Base-by-base conservation (phyloP, 2,888 invertebrate genomes). In the Platypus cylindrus region DNA sequence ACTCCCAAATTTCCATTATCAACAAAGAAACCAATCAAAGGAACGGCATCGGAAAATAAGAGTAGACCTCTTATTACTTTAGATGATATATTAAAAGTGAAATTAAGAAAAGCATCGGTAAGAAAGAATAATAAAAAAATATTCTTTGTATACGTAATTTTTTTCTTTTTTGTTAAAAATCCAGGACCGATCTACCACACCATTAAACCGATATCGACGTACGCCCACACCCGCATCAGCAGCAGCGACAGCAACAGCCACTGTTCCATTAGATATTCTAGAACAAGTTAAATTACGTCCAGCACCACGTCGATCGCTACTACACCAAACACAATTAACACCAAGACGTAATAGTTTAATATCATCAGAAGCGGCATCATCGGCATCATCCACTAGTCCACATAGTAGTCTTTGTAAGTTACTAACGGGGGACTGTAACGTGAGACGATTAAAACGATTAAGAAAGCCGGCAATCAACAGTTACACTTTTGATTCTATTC, bases 61-160 rank as follows among this genome's bases (percentile, higher is more conserved):
- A 38, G 43, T 8, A 40, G 59, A 23, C 62, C 62, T 0, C 45
- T 53, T 3, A 62, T 62, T 36, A 58, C 57, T n/a, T 39, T 59
- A 26, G 58, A 59, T 23, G 62, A 60, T 35, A 60, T 62, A 34
- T 43, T 60, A 26, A 59, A 58, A 36, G 60, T 62, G 2, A 59
- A 59, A 45, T 41, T 62, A 34, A 54, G 50, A 38, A 62, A 61
- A 45, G 44, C 56, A 1, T 37, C 49, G 30, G 60, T 60, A 44
- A 51, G 55, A 52, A 32, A 8, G 31, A 16, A 29, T 11, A 17
- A 25, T 9, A 24, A n/a, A 23, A 11, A 26, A 22, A 17, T 5
- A 20, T 9, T 5, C 20, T 20, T 9, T n/a, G n/a, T n/a, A n/a
- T n/a, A n/a, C n/a, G n/a, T 9, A 20, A 9, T 9, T 5, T 20